phyloP scores from a whole-genome alignment of 2,888 invertebrate species.

The Patella ulyssiponensis region DNA sequence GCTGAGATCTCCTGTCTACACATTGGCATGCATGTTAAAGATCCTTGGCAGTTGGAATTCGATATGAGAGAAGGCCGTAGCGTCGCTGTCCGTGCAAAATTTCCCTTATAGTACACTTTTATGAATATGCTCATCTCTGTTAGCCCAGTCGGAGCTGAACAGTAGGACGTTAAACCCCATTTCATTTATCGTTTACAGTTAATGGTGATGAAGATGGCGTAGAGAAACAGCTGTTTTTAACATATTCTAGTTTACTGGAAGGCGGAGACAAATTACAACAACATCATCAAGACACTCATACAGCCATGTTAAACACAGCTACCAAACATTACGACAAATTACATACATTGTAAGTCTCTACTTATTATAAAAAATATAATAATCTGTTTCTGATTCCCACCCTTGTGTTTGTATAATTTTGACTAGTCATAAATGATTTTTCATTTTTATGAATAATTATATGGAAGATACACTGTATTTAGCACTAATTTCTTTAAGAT shows the following conservation, averaged over 20 bases:
- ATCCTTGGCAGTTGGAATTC: no score
- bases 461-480: conserved; percentile 16
- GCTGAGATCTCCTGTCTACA: no score
- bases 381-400: not conserved
- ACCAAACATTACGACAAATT: conserved; percentile 48
- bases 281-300: conserved; percentile 33
- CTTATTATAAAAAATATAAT: not conserved
- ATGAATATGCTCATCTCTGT: no score
- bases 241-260: conserved; percentile 50
- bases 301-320: conserved; percentile 33
- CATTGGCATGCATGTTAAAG: no score
- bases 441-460: not conserved
- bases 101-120: no score
- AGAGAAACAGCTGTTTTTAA: conserved; percentile 55
- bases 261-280: conserved; percentile 48
- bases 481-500: no score
- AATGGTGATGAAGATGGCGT: conserved; percentile 8
- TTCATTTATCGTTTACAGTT: no score
- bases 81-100: no score
- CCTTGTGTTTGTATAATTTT: not conserved
- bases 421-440: no score
- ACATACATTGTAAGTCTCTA: conserved; percentile 48
- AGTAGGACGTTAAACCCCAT: no score
- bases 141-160: no score
- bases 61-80: no score